phyloP scores from a whole-genome alignment of 2,113 vertebrate species.

The Menidia beryllina region DNA sequence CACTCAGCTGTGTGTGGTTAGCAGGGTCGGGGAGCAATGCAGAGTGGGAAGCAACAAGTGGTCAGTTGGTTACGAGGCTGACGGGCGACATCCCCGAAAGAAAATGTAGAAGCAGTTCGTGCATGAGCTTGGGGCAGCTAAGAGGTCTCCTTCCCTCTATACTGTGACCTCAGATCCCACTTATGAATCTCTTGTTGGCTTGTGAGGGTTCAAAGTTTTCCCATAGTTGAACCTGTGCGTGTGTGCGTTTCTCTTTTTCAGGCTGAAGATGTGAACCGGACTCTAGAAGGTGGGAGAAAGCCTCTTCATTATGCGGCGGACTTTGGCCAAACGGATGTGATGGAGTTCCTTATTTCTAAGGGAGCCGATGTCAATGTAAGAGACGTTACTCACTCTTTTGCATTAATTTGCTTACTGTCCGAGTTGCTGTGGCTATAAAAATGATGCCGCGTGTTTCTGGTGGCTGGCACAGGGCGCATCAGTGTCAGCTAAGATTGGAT shows the following conservation, averaged over 20 bases:
- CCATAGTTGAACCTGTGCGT: background rate
- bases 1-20: background rate
- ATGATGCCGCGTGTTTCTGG: background rate
- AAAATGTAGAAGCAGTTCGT: background rate
- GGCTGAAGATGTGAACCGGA: conserved; percentile 93
- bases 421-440: background rate
- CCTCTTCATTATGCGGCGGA: conserved; percentile 95
- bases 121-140: background rate
- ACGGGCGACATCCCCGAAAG: conserved; percentile 1
- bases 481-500: too few relatives aligned
- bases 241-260: conserved; percentile 60
- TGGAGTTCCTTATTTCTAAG: conserved; percentile 92
- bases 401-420: conserved; percentile 30
- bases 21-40: background rate
- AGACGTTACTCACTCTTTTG: conserved; percentile 31
- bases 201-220: background rate
- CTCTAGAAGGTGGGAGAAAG: conserved; percentile 90
- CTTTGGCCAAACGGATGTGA: conserved; percentile 89
- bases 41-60: background rate
- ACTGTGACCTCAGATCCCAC: background rate
- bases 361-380: conserved; percentile 96
- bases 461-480: too few relatives aligned
- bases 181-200: background rate
- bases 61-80: background rate
- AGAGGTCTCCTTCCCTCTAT: background rate